Evolutionary conservation across 2,888 invertebrate species (phyloP).

Genomic region (Smittia aterrima): DNA sequence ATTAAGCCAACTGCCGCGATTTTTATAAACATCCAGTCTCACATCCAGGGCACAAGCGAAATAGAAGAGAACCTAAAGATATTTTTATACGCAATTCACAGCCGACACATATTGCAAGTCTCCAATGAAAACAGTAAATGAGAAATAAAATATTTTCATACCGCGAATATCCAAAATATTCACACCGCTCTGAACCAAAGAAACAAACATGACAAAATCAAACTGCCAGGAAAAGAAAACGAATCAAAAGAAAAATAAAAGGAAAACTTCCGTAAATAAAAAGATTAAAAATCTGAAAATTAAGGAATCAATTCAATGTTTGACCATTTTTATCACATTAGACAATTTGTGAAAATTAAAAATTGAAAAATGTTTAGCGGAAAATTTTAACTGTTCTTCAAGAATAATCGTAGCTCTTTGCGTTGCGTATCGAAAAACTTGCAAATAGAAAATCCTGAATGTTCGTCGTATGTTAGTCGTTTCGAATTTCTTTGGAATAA

Average conservation of each 20-base stretch:
- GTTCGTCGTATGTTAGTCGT: slow-evolving; percentile 6
- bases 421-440: not conserved
- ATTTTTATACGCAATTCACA: slow-evolving; percentile 30
- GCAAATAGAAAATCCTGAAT: not conserved
- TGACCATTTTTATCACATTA: slow-evolving; percentile 25
- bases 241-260: slow-evolving; percentile 6
- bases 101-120: not conserved
- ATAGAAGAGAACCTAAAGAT: slow-evolving; percentile 16
- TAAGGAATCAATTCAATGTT: slow-evolving; percentile 31
- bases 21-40: not conserved
- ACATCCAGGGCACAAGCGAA: not conserved
- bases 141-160: slow-evolving; percentile 36
- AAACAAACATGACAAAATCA: not conserved
- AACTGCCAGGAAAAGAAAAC: slow-evolving; percentile 5
- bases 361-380: not conserved
- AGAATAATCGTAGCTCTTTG: not conserved
- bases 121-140: not conserved
- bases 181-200: not conserved
- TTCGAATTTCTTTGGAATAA: not conserved
- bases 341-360: slow-evolving; percentile 14
- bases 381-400: slow-evolving; percentile 8
- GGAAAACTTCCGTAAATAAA: not conserved
- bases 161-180: not conserved
- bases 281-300: slow-evolving; percentile 2
- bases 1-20: slow-evolving; percentile 29